Evolutionary conservation across 1,140 invertebrate genomes (phyloP).

Genomic region (Pemphigus obesinymphae): DNA sequence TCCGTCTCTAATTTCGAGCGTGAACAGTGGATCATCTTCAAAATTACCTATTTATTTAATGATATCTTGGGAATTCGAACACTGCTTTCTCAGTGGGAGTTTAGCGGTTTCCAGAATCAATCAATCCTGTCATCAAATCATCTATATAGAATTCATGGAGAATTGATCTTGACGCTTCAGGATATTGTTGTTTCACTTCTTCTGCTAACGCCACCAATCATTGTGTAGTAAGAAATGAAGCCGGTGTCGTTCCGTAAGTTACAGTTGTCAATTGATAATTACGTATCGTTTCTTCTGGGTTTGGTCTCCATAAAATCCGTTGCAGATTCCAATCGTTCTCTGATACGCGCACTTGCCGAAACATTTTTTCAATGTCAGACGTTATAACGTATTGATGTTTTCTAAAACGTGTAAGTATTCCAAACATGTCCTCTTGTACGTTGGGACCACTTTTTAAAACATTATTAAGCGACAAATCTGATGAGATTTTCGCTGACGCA

Average conservation of each 20-base stretch:
- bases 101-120: not conserved
- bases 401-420: too few relatives aligned
- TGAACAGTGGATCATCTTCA: too few relatives aligned
- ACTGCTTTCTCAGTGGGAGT: not conserved
- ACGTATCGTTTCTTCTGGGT: not conserved
- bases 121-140: not conserved
- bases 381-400: too few relatives aligned
- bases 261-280: not conserved
- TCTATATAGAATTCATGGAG: too few relatives aligned
- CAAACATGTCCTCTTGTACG: too few relatives aligned
- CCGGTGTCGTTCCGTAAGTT: not conserved
- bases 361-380: not conserved
- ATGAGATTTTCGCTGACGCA: too few relatives aligned
- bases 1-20: too few relatives aligned
- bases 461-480: too few relatives aligned
- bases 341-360: not conserved
- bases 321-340: not conserved
- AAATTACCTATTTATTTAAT: too few relatives aligned
- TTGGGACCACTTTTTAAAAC: too few relatives aligned
- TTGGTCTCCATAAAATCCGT: not conserved
- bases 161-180: not conserved
- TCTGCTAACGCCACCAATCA: not conserved
- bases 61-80: too few relatives aligned
- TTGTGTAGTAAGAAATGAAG: too few relatives aligned
- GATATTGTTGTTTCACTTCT: not conserved